Base-by-base conservation (phyloP, 2,797 vertebrate genomes). In the Coccyzus lansbergi region DNA sequence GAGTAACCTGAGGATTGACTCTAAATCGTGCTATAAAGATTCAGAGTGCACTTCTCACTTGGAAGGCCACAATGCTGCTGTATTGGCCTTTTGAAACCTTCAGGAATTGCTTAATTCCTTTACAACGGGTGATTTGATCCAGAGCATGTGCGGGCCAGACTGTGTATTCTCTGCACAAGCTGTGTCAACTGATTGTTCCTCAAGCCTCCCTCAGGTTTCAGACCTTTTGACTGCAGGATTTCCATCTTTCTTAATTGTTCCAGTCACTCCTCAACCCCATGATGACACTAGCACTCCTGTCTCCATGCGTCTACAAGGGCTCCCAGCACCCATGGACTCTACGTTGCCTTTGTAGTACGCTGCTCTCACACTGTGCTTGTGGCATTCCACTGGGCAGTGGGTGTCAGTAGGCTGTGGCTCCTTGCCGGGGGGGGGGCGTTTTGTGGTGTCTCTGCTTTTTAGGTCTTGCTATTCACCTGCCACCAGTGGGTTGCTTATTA, bases 11-110 rank as follows among this genome's bases (percentile, higher is more conserved):
- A 67, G 85, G 94, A 93, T 83, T 82, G 74, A 21, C 56, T 91
- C n/a, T 75, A 55, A 92, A 74, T 77, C 70, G 40, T 82, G 44
- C 75, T 96, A 26, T 89, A 92, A 88, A 94, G 63, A 74, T 94
- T 69, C 65, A 85, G 75, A 81, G 72, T 63, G n/a, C n/a, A 33
- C 20, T 40, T 84, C 44, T 86, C 70, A 80, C 51, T 79, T 76
- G 74, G 26, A 90, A 49, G 40, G 25, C 70, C 28, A 4, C 2
- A 17, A 80, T 72, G 70, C 59, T 86, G 33, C 65, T 4, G 4
- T 49, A 46, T 89, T 56, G 71, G 58, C 68, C 64, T 86, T 38
- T 68, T 76, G 80, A 92, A 94, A 92, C 33, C n/a, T 65, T 34
- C 48, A 62, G 40, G 59, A 91, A 36, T 16, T 38, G n/a, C 85